Evolutionary conservation across 2,888 invertebrate genomes (phyloP).

Genomic region (Vesta saturnalis): DNA sequence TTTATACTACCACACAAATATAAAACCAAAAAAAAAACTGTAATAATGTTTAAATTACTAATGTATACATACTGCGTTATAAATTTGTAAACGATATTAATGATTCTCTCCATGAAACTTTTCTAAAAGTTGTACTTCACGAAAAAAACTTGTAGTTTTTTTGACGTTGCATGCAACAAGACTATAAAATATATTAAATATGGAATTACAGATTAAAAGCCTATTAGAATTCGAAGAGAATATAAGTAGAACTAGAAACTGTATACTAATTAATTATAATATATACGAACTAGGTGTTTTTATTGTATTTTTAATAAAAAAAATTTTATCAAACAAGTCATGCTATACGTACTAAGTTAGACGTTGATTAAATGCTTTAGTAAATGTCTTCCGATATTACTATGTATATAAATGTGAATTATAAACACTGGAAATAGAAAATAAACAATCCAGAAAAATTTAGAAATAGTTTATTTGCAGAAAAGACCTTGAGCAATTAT

Average conservation of each 20-base stretch:
- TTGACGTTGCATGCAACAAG: constrained; percentile 7
- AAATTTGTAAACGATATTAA: constrained; percentile 1
- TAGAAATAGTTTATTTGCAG: constrained; percentile 3
- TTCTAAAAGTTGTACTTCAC: constrained; percentile 4
- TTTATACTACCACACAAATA: too few species aligned
- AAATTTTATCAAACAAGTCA: constrained; percentile 4
- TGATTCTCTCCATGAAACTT: constrained; percentile 1
- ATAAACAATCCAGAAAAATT: not conserved
- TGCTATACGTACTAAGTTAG: constrained; percentile 1
- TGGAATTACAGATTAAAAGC: constrained; percentile 13
- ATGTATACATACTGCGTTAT: not conserved
- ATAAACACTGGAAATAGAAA: not conserved
- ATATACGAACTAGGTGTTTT: constrained; percentile 12
- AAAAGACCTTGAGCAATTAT: constrained; percentile 19
- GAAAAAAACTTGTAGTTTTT: constrained; percentile 4
- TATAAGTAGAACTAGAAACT: not conserved
- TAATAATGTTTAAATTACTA: not conserved
- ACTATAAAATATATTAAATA: constrained; percentile 12
- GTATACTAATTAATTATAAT: constrained; percentile 14
- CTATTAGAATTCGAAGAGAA: constrained; percentile 9
- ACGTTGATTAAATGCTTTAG: constrained; percentile 19
- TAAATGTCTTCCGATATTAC: constrained; percentile 8
- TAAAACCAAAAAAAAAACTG: too few species aligned
- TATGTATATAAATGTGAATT: not conserved
- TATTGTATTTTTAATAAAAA: constrained; percentile 15